Conservation (phyloP, 2,797 vertebrate genomes). For the Phrynocephalus forsythii region DNA sequence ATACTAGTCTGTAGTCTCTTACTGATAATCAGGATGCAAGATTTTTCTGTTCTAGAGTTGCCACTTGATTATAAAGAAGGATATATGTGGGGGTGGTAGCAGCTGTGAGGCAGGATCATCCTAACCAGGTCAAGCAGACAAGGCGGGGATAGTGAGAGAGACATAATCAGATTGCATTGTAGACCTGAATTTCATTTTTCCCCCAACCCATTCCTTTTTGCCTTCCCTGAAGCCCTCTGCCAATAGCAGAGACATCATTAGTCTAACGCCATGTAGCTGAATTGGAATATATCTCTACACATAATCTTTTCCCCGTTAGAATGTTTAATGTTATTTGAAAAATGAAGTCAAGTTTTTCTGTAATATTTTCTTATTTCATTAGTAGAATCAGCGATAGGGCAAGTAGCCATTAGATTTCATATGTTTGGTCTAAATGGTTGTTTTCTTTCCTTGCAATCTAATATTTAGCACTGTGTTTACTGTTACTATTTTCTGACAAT, state of each 20-base stretch:
- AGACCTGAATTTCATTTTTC: slow-evolving; percentile 38
- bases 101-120: slow-evolving; percentile 18
- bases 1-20: neutral
- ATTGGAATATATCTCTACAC: neutral
- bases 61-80: neutral
- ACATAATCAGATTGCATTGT: slow-evolving; percentile 39
- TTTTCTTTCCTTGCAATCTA: neutral
- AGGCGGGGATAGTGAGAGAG: neutral
- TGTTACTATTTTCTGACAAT: neutral
- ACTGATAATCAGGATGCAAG: neutral
- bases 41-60: neutral
- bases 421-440: too few species aligned
- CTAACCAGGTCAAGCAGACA: slow-evolving; percentile 25
- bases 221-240: neutral
- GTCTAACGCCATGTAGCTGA: neutral
- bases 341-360: neutral
- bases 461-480: neutral
- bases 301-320: neutral
- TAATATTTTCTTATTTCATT: neutral
- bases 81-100: neutral
- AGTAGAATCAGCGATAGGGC: neutral
- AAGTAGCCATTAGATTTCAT: neutral
- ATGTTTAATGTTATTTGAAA: slow-evolving; percentile 12
- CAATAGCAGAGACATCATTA: slow-evolving; percentile 8
- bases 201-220: neutral